Base-by-base conservation (phyloP, 2,888 invertebrate genomes). In the Achlya flavicornis region DNA sequence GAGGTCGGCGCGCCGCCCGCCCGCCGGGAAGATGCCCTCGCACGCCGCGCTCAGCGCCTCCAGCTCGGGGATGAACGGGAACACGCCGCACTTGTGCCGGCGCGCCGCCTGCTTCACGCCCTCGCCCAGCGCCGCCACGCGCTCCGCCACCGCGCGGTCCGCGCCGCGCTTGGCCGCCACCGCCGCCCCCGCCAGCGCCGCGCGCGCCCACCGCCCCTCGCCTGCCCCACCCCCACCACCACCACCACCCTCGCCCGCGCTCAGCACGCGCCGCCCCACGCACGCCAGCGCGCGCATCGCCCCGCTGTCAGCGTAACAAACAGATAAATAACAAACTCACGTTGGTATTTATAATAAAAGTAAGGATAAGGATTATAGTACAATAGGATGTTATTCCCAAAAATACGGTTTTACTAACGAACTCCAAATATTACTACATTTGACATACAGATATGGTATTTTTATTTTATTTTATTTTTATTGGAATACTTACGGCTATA, bases 281-380 rank as follows among this genome's bases (percentile, higher is more conserved):
- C 97, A 96, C 14, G 99, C 99, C 81, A 99, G 94, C 68, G 98
- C 97, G 76, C 98, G 98, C 95, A 99, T 97, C 63, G 98, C 98
- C 86, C 98, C 98, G 89, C n/a, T n/a, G n/a, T n/a, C n/a, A n/a
- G n/a, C n/a, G n/a, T n/a, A n/a, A n/a, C n/a, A n/a, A n/a, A n/a
- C n/a, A n/a, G n/a, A n/a, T n/a, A n/a, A n/a, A n/a, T n/a, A n/a
- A n/a, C n/a, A n/a, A n/a, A n/a, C n/a, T n/a, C n/a, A n/a, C n/a
- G n/a, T n/a, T n/a, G n/a, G n/a, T n/a, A n/a, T n/a, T n/a, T n/a
- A n/a, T n/a, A n/a, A n/a, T n/a, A n/a, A n/a, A n/a, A n/a, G n/a
- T n/a, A n/a, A n/a, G n/a, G n/a, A n/a, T n/a, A n/a, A n/a, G n/a
- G n/a, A n/a, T n/a, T n/a, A n/a, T n/a, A n/a, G n/a, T n/a, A n/a